phyloP scores from a whole-genome alignment of 2,113 vertebrate species.

The Entosphenus tridentatus region DNA sequence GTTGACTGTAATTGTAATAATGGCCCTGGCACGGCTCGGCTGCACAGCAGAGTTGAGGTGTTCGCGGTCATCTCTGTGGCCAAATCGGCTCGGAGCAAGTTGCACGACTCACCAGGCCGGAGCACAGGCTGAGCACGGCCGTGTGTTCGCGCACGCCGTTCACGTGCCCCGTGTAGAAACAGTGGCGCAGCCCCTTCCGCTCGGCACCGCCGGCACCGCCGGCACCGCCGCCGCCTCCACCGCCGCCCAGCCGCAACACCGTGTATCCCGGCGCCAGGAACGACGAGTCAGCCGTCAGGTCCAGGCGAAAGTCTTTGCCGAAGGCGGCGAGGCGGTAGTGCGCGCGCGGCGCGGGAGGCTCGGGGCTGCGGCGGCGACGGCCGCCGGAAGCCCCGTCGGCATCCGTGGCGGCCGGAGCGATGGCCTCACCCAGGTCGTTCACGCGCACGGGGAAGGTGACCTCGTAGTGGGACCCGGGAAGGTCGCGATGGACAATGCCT shows the following conservation, averaged over 20 bases:
- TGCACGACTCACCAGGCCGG: constrained; percentile 56
- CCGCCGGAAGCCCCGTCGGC: constrained; percentile 29
- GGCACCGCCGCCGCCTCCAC: constrained; percentile 13
- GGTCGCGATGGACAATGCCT: not conserved
- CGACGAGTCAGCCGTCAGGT: constrained; percentile 49
- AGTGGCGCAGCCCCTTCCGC: constrained; percentile 54
- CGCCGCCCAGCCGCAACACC: constrained; percentile 43
- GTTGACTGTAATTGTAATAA: too few species aligned
- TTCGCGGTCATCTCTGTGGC: too few species aligned
- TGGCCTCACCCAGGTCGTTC: constrained; percentile 62
- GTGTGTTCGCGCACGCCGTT: constrained; percentile 29
- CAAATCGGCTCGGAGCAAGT: not conserved
- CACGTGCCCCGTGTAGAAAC: constrained; percentile 76
- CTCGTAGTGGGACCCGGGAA: constrained; percentile 19
- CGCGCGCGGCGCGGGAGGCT: constrained; percentile 23
- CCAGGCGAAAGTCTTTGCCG: constrained; percentile 61
- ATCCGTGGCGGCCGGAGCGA: constrained; percentile 27
- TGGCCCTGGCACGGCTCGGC: too few species aligned
- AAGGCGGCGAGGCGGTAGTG: constrained; percentile 62
- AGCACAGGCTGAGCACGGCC: constrained; percentile 68
- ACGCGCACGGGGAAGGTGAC: constrained; percentile 59
- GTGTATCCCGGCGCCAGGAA: constrained; percentile 49
- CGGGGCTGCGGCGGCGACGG: constrained; percentile 40
- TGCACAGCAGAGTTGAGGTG: too few species aligned
- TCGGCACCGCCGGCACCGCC: constrained; percentile 33